Evolutionary conservation across 1,140 invertebrate genomes (phyloP).

Genomic region (Bombus soroeensis): DNA sequence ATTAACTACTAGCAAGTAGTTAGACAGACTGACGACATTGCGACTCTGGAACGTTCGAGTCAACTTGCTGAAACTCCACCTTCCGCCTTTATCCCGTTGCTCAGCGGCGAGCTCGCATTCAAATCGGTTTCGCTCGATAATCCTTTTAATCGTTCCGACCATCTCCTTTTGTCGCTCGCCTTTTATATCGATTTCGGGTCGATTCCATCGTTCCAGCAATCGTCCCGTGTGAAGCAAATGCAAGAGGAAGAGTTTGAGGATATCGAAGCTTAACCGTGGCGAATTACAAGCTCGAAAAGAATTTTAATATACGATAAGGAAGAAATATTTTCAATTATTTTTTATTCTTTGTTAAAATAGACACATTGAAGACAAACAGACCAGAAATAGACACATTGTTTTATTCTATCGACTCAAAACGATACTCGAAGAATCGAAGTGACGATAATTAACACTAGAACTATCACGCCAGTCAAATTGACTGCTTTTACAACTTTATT

Average conservation of each 20-base stretch:
- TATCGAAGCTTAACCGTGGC: no score
- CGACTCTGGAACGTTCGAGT: slow-evolving; percentile 51
- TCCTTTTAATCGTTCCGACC: not conserved
- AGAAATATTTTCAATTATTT: no score
- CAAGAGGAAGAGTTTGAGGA: not conserved
- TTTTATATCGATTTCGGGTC: not conserved
- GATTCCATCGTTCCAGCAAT: not conserved
- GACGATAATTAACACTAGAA: no score
- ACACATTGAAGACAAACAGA: no score
- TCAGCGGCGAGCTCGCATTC: not conserved
- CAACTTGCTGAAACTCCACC: slow-evolving; percentile 61
- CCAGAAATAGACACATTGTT: no score
- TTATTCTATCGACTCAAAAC: no score
- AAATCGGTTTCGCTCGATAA: slow-evolving; percentile 14
- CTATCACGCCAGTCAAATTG: no score
- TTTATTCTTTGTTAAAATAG: no score
- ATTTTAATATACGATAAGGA: no score
- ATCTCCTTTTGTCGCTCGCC: not conserved
- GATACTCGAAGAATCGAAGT: no score
- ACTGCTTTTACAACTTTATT: no score
- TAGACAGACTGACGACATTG: slow-evolving; percentile 51
- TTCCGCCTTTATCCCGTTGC: slow-evolving; percentile 18
- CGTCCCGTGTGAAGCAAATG: not conserved
- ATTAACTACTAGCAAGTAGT: slow-evolving; percentile 62
- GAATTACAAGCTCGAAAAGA: no score